Conservation (phyloP, 2,797 vertebrate species). For the Labeo calbasu region DNA sequence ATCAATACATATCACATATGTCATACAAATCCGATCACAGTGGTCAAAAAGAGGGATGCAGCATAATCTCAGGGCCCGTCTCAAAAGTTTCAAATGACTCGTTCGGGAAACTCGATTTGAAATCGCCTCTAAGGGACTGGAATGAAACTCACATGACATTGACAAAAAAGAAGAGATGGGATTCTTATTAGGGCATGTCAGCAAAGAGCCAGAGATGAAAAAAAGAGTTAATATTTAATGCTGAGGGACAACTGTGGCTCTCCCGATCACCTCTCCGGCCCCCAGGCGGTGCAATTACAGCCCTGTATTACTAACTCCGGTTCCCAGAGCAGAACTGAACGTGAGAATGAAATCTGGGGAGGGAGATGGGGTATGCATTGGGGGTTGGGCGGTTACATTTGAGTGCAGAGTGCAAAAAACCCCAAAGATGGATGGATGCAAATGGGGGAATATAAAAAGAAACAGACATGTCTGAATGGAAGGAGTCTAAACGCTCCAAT, state of each 20-base stretch:
- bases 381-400: constrained; percentile 59
- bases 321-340: constrained; percentile 56
- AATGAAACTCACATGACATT: constrained; percentile 51
- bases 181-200: constrained; percentile 79
- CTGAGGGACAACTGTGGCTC: constrained; percentile 63
- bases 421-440: constrained; percentile 28
- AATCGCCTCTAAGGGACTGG: constrained; percentile 40
- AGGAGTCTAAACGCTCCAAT: constrained; percentile 56
- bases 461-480: constrained; percentile 34
- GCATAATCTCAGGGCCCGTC: background rate
- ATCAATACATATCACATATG: constrained; percentile 15
- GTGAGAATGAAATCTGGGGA: constrained; percentile 44
- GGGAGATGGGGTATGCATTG: constrained; percentile 23
- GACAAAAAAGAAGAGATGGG: constrained; percentile 55
- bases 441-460: constrained; percentile 23
- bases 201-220: constrained; percentile 76
- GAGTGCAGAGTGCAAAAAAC: constrained; percentile 22
- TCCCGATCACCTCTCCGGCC: constrained; percentile 56
- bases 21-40: constrained; percentile 8
- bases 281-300: constrained; percentile 77
- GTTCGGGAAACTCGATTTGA: constrained; percentile 35
- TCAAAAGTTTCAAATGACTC: constrained; percentile 33
- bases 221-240: constrained; percentile 85
- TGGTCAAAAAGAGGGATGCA: background rate
- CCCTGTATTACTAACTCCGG: constrained; percentile 46